phyloP scores from a whole-genome alignment of 2,888 invertebrate genomes.

The Mythimna vitellina region DNA sequence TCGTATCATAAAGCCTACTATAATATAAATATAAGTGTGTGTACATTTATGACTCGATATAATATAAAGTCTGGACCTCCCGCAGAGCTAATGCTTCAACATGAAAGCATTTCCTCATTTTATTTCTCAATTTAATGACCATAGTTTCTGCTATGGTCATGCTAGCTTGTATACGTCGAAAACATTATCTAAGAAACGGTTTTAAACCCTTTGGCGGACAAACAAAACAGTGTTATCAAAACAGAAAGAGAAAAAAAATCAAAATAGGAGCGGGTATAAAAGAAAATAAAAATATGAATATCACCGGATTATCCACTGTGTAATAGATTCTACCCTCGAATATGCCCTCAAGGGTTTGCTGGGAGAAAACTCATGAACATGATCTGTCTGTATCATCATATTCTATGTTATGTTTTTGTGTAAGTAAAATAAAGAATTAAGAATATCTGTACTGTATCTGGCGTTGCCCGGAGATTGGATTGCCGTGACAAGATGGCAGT shows the following conservation, averaged over 20 bases:
- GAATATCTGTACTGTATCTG: not conserved
- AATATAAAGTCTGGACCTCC: constrained; percentile 56
- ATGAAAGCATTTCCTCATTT: constrained; percentile 7
- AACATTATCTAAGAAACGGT: not conserved
- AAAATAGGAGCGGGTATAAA: no score
- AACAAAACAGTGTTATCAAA: not conserved
- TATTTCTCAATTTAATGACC: constrained; percentile 15
- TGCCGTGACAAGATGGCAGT: not conserved
- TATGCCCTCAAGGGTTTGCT: no score
- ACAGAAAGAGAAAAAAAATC: not conserved
- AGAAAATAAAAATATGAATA: not conserved
- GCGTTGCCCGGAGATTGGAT: not conserved
- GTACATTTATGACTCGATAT: constrained; percentile 50
- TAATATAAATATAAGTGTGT: constrained; percentile 49
- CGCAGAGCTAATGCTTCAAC: constrained; percentile 25
- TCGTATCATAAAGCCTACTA: constrained; percentile 49
- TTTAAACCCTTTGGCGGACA: not conserved
- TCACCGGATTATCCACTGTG: no score
- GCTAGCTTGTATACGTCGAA: not conserved
- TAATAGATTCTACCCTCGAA: no score
- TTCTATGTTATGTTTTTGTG: no score
- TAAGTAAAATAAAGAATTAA: no score
- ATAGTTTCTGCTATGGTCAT: not conserved
- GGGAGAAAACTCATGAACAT: no score
- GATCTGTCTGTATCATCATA: no score